phyloP scores from a whole-genome alignment of 2,888 invertebrate species.

The Agonopterix subpropinquella region DNA sequence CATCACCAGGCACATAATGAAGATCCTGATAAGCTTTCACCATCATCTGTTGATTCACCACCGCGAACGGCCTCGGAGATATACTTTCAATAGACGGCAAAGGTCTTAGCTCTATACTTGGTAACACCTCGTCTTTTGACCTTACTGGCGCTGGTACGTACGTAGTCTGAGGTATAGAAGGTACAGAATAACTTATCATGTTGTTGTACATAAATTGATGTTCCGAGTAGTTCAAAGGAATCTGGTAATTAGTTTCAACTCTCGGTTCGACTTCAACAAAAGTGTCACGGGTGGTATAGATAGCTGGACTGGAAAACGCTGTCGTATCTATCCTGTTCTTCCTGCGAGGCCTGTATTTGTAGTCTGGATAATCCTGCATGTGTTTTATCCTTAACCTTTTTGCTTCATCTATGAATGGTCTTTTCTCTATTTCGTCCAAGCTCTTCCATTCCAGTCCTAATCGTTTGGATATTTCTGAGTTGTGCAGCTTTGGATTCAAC shows the following conservation, averaged over 20 bases:
- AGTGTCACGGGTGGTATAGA: constrained; percentile 47
- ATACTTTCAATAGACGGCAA: constrained; percentile 69
- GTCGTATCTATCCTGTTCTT: constrained; percentile 73
- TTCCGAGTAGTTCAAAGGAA: constrained; percentile 50
- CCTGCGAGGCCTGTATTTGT: constrained; percentile 80
- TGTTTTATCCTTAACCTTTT: constrained; percentile 84
- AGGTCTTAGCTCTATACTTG: constrained; percentile 50
- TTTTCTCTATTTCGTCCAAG: constrained; percentile 84
- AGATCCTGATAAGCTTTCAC: constrained; percentile 67
- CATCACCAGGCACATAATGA: constrained; percentile 61
- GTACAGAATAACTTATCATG: constrained; percentile 59
- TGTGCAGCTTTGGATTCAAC: constrained; percentile 87
- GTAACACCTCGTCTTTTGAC: constrained; percentile 45
- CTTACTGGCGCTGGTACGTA: constrained; percentile 47
- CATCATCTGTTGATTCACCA: constrained; percentile 70
- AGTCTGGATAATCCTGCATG: constrained; percentile 83
- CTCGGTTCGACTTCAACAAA: constrained; percentile 57
- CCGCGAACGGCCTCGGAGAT: constrained; percentile 60
- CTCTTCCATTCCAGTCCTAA: constrained; percentile 91
- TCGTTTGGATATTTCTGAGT: constrained; percentile 87
- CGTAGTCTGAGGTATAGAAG: constrained; percentile 45
- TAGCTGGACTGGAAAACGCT: constrained; percentile 37
- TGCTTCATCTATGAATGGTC: constrained; percentile 93
- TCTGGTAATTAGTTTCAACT: constrained; percentile 47
- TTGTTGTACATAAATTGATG: constrained; percentile 60